Conservation (phyloP, 2,797 vertebrate species). For the Chelidonichthys spinosus region DNA sequence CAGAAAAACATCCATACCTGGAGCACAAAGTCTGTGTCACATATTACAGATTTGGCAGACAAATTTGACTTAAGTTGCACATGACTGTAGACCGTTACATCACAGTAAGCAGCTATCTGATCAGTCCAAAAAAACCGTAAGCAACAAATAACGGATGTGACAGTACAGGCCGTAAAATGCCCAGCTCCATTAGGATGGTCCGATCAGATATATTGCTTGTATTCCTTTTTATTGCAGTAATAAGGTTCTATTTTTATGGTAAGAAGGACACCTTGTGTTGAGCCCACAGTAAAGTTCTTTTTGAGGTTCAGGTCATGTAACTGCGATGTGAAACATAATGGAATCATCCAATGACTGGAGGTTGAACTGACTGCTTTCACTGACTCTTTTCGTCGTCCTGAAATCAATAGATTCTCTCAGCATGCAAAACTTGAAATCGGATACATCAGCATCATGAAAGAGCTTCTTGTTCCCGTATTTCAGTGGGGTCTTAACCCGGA, state of each 20-base stretch:
- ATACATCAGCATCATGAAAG: constrained; percentile 58
- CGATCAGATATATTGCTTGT: background rate
- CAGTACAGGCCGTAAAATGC: background rate
- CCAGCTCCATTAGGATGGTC: background rate
- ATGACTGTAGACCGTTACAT: background rate
- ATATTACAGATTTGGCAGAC: background rate
- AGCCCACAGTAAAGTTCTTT: background rate
- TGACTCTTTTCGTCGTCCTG: constrained; percentile 46
- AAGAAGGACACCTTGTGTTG: background rate
- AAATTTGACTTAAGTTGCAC: background rate
- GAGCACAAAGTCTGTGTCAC: background rate
- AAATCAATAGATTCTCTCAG: constrained; percentile 59
- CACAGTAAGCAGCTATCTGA: background rate
- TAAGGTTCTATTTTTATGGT: background rate
- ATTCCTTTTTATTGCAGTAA: background rate
- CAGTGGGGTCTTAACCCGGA: constrained; percentile 29
- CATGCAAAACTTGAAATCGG: constrained; percentile 46
- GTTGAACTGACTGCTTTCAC: constrained; percentile 3
- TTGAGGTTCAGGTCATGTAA: too few species aligned
- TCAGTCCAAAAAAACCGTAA: background rate
- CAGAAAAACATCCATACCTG: background rate
- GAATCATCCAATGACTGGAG: background rate
- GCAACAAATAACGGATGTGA: background rate
- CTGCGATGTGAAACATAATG: too few species aligned
- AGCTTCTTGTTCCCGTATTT: constrained; percentile 14